Conservation (phyloP, 2,888 invertebrate species). For the Oscheius sp. region DNA sequence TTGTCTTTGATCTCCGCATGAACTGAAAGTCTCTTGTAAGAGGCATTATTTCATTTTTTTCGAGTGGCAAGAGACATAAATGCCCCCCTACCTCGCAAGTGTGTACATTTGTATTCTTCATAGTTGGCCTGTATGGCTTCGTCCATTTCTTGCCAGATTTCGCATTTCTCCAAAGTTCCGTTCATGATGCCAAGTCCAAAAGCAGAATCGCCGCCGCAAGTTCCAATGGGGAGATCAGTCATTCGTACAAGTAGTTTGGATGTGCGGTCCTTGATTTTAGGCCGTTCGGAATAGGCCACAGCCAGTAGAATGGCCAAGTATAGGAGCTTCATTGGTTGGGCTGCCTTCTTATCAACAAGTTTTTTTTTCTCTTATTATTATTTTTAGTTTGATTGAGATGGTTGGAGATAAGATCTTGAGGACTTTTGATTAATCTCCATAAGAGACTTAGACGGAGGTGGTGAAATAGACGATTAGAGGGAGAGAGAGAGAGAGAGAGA, state of each 20-base stretch:
- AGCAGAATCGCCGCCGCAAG: constrained; percentile 46
- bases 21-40: too few species aligned
- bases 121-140: constrained; percentile 51
- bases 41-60: background rate
- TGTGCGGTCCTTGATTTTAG: constrained; percentile 42
- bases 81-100: constrained; percentile 50
- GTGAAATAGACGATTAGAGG: too few species aligned
- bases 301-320: constrained; percentile 15
- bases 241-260: constrained; percentile 40
- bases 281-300: constrained; percentile 33
- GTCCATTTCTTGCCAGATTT: constrained; percentile 43
- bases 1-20: constrained; percentile 50
- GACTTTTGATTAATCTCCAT: too few species aligned
- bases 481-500: too few species aligned
- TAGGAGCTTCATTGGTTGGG: constrained; percentile 6
- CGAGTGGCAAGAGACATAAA: background rate
- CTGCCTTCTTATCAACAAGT: too few species aligned
- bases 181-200: constrained; percentile 60
- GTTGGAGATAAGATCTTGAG: too few species aligned
- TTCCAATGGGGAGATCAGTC: constrained; percentile 46
- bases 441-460: too few species aligned
- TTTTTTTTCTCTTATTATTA: too few species aligned
- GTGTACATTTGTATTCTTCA: constrained; percentile 63
- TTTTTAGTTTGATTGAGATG: too few species aligned
- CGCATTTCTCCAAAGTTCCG: constrained; percentile 62